Conservation (phyloP, 2,113 vertebrate species). For the Neolamprologus toae region DNA sequence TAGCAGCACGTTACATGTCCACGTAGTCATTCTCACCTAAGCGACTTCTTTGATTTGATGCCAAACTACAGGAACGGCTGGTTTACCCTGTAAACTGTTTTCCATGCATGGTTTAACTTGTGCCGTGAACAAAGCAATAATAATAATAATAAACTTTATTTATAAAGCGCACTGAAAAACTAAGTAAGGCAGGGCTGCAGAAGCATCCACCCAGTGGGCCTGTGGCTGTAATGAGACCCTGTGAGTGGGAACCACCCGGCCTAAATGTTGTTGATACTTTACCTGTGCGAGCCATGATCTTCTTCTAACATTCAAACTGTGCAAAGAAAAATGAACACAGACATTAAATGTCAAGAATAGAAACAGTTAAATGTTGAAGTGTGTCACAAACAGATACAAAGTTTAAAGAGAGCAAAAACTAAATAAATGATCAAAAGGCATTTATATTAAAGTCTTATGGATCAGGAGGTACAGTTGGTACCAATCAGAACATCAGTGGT, state of each 20-base stretch:
- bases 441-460: background rate
- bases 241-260: rapidly evolving
- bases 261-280: background rate
- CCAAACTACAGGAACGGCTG: background rate
- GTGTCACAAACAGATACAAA: background rate
- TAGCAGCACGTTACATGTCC: background rate
- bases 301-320: background rate
- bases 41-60: background rate
- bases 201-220: background rate
- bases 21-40: background rate
- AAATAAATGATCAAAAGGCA: background rate
- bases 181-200: background rate
- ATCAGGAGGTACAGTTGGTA: background rate
- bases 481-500: background rate
- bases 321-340: background rate
- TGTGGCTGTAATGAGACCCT: background rate
- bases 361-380: background rate
- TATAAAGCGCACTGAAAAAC: background rate
- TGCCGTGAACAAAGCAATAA: background rate
- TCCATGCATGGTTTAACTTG: background rate
- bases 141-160: background rate
- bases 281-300: background rate
- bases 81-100: background rate
- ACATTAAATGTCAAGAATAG: background rate
- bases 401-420: background rate